Percentiles rank a stretch among this genome's conserved stretches.
phyloP scores from a whole-genome alignment of 2,888 invertebrate species.

The Synanthedon andrenaeformis region DNA sequence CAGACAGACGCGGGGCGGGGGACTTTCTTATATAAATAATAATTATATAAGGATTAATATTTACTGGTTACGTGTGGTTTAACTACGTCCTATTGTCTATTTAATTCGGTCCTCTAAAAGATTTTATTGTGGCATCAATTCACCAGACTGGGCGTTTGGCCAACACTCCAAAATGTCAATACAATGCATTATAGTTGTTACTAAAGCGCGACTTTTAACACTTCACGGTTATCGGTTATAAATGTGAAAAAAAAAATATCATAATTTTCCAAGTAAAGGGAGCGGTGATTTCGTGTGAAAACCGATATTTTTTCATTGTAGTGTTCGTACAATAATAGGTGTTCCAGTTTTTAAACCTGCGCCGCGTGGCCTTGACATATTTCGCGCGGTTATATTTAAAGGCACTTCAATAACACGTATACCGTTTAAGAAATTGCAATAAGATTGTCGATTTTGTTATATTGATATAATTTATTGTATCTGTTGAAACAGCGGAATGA shows the following conservation, averaged over 20 bases:
- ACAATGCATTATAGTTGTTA: conserved; percentile 55
- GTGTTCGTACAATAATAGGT: conserved; percentile 3
- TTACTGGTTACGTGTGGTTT: conserved; percentile 30
- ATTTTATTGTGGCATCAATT: conserved; percentile 52
- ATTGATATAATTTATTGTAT: conserved; percentile 22
- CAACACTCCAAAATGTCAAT: conserved; percentile 63
- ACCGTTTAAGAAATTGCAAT: conserved; percentile 24
- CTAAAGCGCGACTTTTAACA: conserved; percentile 22
- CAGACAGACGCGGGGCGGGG: no score
- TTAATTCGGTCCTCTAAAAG: conserved; percentile 42
- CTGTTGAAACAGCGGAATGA: conserved; percentile 34
- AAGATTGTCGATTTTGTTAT: conserved; percentile 14
- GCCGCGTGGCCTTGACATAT: conserved; percentile 36
- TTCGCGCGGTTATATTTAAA: conserved; percentile 39
- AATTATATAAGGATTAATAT: no score
- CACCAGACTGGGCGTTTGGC: conserved; percentile 42
- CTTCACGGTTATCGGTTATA: conserved; percentile 12
- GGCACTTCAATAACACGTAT: conserved; percentile 10
- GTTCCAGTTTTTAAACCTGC: conserved; percentile 15
- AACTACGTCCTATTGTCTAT: conserved; percentile 36
- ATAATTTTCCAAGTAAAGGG: neutral
- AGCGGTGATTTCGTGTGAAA: neutral
- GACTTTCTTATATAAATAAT: no score
- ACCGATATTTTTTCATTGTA: neutral
- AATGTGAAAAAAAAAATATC: neutral